Conservation (phyloP, 2,797 vertebrate species). For the Natrix natrix region DNA sequence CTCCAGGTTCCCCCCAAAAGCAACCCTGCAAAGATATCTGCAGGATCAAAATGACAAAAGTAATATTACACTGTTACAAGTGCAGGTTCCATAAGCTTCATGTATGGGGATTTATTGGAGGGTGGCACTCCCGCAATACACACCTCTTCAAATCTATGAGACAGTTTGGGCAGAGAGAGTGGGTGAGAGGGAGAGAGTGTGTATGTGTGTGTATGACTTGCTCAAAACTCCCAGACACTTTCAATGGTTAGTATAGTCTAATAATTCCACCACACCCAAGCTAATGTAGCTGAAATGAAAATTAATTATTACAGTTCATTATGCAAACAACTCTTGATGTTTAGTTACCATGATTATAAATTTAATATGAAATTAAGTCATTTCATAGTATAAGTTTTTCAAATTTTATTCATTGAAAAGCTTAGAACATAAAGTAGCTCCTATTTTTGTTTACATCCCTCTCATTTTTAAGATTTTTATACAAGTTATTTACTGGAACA, state of each 20-base stretch:
- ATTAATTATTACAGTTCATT: not conserved
- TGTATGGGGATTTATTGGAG: not conserved
- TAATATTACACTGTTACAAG: not conserved
- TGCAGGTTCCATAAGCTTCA: not conserved
- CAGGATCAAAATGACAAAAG: not conserved
- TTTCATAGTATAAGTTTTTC: not conserved
- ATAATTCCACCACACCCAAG: not conserved
- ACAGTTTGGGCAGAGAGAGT: not conserved
- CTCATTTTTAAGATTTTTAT: not conserved
- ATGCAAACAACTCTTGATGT: not conserved
- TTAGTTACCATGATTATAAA: not conserved
- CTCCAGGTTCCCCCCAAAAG: not conserved
- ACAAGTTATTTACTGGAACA: not conserved
- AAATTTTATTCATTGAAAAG: not conserved
- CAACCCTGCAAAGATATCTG: not conserved
- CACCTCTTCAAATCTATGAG: not conserved
- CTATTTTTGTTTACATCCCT: not conserved
- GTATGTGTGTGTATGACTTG: not conserved
- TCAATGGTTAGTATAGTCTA: not conserved
- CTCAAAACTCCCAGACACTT: not conserved
- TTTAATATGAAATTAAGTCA: not conserved
- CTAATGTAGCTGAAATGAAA: conserved; percentile 11
- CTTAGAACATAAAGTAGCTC: not conserved
- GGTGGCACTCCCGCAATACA: not conserved
- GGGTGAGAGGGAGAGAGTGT: not conserved